Evolutionary conservation across 2,797 vertebrate species (phyloP).

Genomic region (Pampus argenteus): DNA sequence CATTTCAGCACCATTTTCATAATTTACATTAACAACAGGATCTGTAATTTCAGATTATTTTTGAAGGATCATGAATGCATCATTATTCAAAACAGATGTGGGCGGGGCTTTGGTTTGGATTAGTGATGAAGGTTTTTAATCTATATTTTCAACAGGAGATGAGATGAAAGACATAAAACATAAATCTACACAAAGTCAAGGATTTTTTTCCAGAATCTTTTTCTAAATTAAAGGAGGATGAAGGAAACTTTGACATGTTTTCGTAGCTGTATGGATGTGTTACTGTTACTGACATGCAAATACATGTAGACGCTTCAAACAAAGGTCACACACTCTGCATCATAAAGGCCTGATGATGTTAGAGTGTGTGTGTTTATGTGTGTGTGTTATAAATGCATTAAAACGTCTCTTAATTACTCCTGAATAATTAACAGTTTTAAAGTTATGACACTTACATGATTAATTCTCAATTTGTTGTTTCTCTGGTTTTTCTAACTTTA

Average conservation of each 20-base stretch:
- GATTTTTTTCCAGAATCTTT: background rate
- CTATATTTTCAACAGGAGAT: fast-evolving
- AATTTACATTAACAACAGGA: too few relatives aligned
- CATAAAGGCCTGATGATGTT: too few relatives aligned
- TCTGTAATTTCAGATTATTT: background rate
- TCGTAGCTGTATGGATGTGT: background rate
- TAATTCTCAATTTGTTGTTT: background rate
- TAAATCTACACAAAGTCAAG: too few relatives aligned
- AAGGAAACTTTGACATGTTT: too few relatives aligned
- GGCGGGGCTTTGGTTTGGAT: constrained; percentile 1
- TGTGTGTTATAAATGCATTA: background rate
- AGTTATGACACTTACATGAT: background rate
- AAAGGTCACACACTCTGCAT: too few relatives aligned
- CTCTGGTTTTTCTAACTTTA: background rate
- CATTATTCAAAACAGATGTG: background rate
- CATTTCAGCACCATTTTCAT: background rate
- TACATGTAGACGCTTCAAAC: too few relatives aligned
- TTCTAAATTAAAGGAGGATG: background rate
- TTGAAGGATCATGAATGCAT: background rate
- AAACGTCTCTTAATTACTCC: background rate
- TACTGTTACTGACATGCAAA: too few relatives aligned
- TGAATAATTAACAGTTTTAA: too few relatives aligned
- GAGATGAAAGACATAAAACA: too few relatives aligned
- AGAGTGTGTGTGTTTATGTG: too few relatives aligned
- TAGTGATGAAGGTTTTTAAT: background rate